Base-by-base conservation (phyloP, 2,797 vertebrate genomes). In the Chloroceryle amazona region DNA sequence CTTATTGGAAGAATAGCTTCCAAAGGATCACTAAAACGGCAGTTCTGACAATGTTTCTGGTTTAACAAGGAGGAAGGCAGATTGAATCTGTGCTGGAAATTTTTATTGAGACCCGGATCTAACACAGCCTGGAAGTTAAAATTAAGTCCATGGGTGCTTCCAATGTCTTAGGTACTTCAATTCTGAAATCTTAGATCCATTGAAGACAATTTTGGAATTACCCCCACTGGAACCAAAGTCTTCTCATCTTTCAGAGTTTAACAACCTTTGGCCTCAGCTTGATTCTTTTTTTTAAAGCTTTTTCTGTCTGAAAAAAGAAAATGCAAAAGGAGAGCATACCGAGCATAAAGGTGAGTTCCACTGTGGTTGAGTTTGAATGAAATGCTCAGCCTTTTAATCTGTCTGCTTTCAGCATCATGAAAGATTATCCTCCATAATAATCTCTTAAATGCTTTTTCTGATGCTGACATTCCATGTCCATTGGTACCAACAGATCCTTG, bases 391-490 rank as follows among this genome's bases (percentile, higher is more conserved):
- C 86, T 93, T 96, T 86, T 81, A 65, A 79, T 89, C 73, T 84
- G 23, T 39, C 54, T 72, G 42, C 66, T 74, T 93, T 73, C 71
- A 86, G 62, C 46, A 25, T 12, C 10, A 13, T 76, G 42, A 47
- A 90, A 90, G 82, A 44, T 65, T 85, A 22, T 76, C 62, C 62
- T 93, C 41, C 72, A 33, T 47, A 81, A n/a, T 47, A 83, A 83
- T 81, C 51, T 96, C 60, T 79, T 68, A 89, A 93, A 41, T 79
- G 62, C 52, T 87, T 90, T 84, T 81, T 82, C 81, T 67, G 26
- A 52, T 42, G 81, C 83, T 92, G 93, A 37, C 41, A 63, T 22
- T 81, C 57, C 1, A 37, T 28, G 37, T 60, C 78, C 1, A 3
- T 18, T 37, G 58, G 74, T 90, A 79, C 65, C 91, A 92, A 80